Percentiles rank a stretch among this genome's conserved stretches.
phyloP scores from a whole-genome alignment of 2,113 vertebrate genomes.

The Limanda limanda region DNA sequence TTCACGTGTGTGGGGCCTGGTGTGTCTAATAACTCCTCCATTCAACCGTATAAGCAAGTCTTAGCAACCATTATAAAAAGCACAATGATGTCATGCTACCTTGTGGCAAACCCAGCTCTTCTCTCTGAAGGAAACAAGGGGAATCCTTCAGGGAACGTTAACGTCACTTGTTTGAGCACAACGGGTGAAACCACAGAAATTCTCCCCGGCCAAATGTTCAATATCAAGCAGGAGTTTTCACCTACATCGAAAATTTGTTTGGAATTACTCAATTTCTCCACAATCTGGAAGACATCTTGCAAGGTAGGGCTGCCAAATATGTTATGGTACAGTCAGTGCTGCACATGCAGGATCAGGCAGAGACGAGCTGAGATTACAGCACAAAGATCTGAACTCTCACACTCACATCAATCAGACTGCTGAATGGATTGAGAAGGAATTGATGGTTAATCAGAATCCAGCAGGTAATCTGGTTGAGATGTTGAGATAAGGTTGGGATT shows the following conservation, averaged over 20 bases:
- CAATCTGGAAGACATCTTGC: slow-evolving; percentile 67
- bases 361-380: slow-evolving; percentile 22
- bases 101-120: slow-evolving; percentile 43
- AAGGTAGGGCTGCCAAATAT: slow-evolving; percentile 52
- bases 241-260: slow-evolving; percentile 63
- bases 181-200: slow-evolving; percentile 46
- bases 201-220: slow-evolving; percentile 35
- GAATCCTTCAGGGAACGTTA: slow-evolving; percentile 60
- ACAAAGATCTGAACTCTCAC: background rate
- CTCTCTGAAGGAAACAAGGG: slow-evolving; percentile 34
- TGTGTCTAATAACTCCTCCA: slow-evolving; percentile 47
- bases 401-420: no score
- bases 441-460: no score
- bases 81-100: slow-evolving; percentile 64
- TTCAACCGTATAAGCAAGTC: slow-evolving; percentile 36
- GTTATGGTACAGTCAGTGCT: slow-evolving; percentile 45
- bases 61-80: slow-evolving; percentile 40
- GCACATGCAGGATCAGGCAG: slow-evolving; percentile 14
- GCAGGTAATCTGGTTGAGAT: no score
- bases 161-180: slow-evolving; percentile 59
- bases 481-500: no score
- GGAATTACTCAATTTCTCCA: slow-evolving; percentile 60
- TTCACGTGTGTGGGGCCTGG: slow-evolving; percentile 51
- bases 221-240: slow-evolving; percentile 58
- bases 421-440: no score